Evolutionary conservation across 2,797 vertebrate species (phyloP), one percentile per base, ranked within the genome.

Genomic region (Myoxocephalus aenaeus): DNA sequence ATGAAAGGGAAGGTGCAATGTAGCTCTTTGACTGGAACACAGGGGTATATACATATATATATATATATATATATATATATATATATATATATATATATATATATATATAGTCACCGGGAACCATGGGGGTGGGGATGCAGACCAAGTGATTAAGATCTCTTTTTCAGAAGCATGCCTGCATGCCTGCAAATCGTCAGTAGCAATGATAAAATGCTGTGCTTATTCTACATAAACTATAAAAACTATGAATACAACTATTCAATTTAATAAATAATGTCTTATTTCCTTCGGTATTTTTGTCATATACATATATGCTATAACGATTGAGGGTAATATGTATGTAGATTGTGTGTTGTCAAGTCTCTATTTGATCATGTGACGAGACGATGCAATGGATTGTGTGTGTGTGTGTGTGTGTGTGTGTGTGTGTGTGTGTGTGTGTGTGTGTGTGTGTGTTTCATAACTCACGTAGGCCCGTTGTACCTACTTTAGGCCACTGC

Each of bases 1-100:
- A 65, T 68, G 12, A 72, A 70, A 63, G 7, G 20, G 25, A 34
- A 2, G 8, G 51, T 71, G 73, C 34, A 63, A 14, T 62, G 48
- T 48, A 17, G 27, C 32, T 27, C 40, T 51, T 27, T 59, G 64
- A 32, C 22, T 46, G 61, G 12, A 46, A 20, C 22, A 13, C 22
- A 14, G 51, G 22, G 14, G 22, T 48, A 48, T 18, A 32, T 32
- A 32, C 3, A 32, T 32, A 34, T 34, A 34, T 34, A 34, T 34
- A 34, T 42, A 13, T 12, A 42, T 42, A 42, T 42, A 42, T 32
- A 34, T 34, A 34, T 34, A 34, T 34, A 34, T 42, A 13, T 12
- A 42, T 42, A 42, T 42, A 42, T 34, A 34, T 34, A 34, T 34
- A 34, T 42, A 13, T 12, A 34, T 34, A 34, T 34, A 34, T 34